phyloP scores from a whole-genome alignment of 2,113 vertebrate genomes.

The Stegostoma tigrinum region DNA sequence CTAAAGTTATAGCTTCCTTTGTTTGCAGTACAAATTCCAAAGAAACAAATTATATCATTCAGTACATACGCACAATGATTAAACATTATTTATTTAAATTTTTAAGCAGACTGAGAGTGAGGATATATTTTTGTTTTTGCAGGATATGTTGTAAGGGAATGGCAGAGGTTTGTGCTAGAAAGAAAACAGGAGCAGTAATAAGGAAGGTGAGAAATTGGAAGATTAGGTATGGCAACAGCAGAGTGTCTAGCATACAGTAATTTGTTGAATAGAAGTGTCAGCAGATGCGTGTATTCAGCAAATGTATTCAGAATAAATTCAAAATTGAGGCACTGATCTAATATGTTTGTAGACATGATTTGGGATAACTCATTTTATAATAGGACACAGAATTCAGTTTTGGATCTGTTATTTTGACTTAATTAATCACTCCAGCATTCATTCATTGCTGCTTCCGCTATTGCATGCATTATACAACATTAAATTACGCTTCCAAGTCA shows the following conservation, averaged over 20 bases:
- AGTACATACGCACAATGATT: neutral
- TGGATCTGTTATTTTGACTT: neutral
- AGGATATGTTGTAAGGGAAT: no score
- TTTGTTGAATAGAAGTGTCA: neutral
- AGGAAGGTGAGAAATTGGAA: neutral
- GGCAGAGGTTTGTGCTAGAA: neutral
- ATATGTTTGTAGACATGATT: neutral
- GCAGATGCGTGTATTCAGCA: neutral
- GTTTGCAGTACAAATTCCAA: neutral
- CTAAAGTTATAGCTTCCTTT: neutral
- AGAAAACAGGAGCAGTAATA: neutral
- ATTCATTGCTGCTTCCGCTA: neutral
- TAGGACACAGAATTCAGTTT: conserved; percentile 19
- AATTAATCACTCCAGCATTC: conserved; percentile 6
- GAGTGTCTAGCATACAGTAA: neutral
- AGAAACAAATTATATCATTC: neutral
- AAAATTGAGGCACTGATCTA: neutral
- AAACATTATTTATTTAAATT: neutral
- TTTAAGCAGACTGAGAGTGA: no score
- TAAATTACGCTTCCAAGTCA: neutral
- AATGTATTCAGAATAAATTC: conserved; percentile 13
- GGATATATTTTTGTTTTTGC: neutral
- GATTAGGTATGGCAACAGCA: neutral
- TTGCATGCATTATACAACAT: neutral
- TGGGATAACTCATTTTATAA: conserved; percentile 20